A percentile compares a stretch with the other conserved stretches of the same genome.
These are phyloP conservation scores for Lagenorhynchus albirostris DNA, from an alignment of 2,113 vertebrate genomes.

Conservation along the genomic window DNA sequence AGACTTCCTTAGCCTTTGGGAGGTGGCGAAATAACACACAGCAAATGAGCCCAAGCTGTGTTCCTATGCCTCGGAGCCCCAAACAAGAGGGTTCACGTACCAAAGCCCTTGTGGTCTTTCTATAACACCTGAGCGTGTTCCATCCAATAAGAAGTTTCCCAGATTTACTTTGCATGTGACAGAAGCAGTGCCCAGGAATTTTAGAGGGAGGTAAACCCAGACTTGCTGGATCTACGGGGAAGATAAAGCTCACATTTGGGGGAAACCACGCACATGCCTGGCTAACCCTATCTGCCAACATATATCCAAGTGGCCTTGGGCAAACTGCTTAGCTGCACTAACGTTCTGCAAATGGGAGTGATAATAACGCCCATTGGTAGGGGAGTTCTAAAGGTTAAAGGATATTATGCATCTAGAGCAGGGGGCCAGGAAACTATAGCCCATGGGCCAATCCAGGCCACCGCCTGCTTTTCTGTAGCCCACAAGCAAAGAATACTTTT, in stretches of 20 bases:
- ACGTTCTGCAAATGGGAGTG: neutral
- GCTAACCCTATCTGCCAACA: neutral
- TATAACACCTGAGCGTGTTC: neutral
- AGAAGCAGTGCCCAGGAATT: neutral
- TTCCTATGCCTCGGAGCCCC: neutral
- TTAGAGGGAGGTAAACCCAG: neutral
- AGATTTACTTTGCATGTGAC: neutral
- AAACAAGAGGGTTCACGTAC: no score
- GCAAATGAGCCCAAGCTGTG: neutral
- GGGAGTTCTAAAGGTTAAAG: neutral
- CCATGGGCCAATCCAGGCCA: neutral
- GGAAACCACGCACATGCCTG: neutral
- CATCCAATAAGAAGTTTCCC: neutral
- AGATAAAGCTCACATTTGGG: neutral
- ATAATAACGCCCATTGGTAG: neutral
- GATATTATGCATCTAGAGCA: neutral
- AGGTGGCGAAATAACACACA: neutral
- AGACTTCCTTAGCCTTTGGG: neutral
- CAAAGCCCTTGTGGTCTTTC: neutral
- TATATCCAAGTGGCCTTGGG: neutral
- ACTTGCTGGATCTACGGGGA: neutral
- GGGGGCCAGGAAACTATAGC: neutral
- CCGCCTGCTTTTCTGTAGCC: neutral
- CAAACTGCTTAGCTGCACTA: neutral
- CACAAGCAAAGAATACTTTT: neutral